Evolutionary conservation across 2,888 invertebrate genomes (phyloP), one percentile per base, ranked within the genome.

Genomic region (Dorcus parallelipipedus): DNA sequence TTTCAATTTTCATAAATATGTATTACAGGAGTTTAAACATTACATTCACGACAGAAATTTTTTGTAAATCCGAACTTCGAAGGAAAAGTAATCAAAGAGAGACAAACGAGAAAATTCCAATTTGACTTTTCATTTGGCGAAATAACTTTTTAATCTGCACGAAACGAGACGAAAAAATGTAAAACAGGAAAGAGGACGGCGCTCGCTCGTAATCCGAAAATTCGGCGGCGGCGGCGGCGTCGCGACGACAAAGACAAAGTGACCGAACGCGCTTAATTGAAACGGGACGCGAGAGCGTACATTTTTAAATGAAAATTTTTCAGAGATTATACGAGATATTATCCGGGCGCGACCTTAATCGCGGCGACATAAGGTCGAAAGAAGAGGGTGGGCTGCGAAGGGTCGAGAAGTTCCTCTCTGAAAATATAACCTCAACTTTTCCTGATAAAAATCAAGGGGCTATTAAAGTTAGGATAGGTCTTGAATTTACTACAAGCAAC

Each of bases 401-500:
- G 17, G 17, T 43, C 43, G 23, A 20, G 23, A 45, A 45, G 45
- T 45, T 45, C 45, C 9, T 23, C 45, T 8, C 20, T 45, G 45
- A 45, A 45, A 45, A 45, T 45, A 9, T 45, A 45, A 45, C 45
- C 45, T 45, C 45, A 45, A 45, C 45, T 45, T 45, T 45, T 51
- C 45, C 51, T 56, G 56, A 56, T 56, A 56, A 51, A 56, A 56
- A 56, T 56, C 56, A 51, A 56, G 56, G 51, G 49, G 51, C 56
- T 56, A 56, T 56, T 56, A 56, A 56, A 56, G 51, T 56, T 56
- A 51, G 56, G 56, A 56, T 56, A 56, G 56, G 56, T 56, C 56
- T 38, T 56, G 56, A 56, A 56, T 56, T 56, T 45, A 45, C 45
- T 45, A 45, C 45, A 45, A 45, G 45, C 23, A 45, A 42, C 42